Evolutionary conservation across 2,888 invertebrate species (phyloP).

Genomic region (Yponomeuta sedellus): DNA sequence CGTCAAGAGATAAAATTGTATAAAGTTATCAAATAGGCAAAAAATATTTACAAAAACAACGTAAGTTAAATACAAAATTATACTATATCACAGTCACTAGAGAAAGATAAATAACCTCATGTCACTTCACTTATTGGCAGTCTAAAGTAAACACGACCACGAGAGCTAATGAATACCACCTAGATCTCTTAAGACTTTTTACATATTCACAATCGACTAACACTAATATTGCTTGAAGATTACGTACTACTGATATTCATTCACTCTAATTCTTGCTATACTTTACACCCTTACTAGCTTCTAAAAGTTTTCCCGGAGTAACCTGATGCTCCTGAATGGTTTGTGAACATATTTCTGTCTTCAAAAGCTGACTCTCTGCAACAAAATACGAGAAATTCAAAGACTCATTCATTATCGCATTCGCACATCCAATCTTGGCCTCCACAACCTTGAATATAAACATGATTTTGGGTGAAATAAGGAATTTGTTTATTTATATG

Average conservation of each 20-base stretch:
- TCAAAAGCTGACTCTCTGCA: constrained; percentile 64
- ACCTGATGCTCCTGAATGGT: constrained; percentile 66
- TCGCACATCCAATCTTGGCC: no score
- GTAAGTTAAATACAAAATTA: constrained; percentile 58
- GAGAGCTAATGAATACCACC: constrained; percentile 35
- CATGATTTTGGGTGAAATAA: background rate
- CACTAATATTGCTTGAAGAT: constrained; percentile 65
- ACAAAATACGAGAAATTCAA: constrained; percentile 4
- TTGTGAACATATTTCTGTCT: constrained; percentile 60
- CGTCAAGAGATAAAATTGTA: constrained; percentile 51
- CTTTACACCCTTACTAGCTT: constrained; percentile 39
- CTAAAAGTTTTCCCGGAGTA: constrained; percentile 65
- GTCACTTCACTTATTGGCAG: constrained; percentile 51
- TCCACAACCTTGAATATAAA: no score
- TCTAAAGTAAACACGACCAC: constrained; percentile 61
- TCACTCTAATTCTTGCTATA: constrained; percentile 29
- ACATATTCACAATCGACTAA: constrained; percentile 60
- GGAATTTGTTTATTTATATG: background rate
- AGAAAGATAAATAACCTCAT: constrained; percentile 58
- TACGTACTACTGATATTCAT: constrained; percentile 64
- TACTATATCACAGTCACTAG: constrained; percentile 75
- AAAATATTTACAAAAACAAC: constrained; percentile 65
- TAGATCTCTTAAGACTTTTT: constrained; percentile 31
- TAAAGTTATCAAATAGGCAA: constrained; percentile 69
- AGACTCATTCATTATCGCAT: no score